phyloP scores from a whole-genome alignment of 2,888 invertebrate genomes.

The Eubasilissa splendida region DNA sequence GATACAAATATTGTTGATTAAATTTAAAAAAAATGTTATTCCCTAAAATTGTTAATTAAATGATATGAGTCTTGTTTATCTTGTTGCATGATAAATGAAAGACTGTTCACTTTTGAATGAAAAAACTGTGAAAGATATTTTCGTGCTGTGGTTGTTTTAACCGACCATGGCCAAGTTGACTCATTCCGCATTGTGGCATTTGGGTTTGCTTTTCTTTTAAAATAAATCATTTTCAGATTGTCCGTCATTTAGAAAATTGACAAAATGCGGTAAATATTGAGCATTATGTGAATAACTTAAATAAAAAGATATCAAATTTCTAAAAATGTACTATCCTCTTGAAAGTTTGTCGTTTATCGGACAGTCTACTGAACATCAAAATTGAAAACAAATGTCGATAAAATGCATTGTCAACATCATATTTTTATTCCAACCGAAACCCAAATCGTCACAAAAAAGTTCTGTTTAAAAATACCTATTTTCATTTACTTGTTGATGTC shows the following conservation, averaged over 20 bases:
- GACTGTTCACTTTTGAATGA: slow-evolving; percentile 25
- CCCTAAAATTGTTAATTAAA: slow-evolving; percentile 9
- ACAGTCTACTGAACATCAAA: too few species aligned
- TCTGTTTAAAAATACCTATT: slow-evolving; percentile 10
- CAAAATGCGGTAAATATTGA: too few species aligned
- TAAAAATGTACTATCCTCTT: too few species aligned
- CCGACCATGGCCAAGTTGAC: neutral
- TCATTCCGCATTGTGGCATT: slow-evolving; percentile 30
- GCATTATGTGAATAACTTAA: too few species aligned
- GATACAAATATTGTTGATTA: slow-evolving; percentile 6
- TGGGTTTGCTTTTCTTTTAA: slow-evolving; percentile 9
- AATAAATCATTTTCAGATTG: neutral
- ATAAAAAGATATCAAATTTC: too few species aligned
- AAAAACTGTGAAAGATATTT: slow-evolving; percentile 23
- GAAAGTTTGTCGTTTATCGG: too few species aligned
- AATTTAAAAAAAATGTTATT: slow-evolving; percentile 1
- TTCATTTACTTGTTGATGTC: slow-evolving; percentile 9
- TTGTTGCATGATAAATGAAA: slow-evolving; percentile 11
- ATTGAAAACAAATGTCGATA: too few species aligned
- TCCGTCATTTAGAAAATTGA: too few species aligned
- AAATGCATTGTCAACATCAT: too few species aligned
- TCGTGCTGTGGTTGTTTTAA: slow-evolving; percentile 4
- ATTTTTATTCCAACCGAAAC: neutral
- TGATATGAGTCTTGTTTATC: slow-evolving; percentile 1
- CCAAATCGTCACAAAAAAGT: slow-evolving; percentile 15